phyloP scores from a whole-genome alignment of 2,113 vertebrate genomes.

The Catagonus wagneri region DNA sequence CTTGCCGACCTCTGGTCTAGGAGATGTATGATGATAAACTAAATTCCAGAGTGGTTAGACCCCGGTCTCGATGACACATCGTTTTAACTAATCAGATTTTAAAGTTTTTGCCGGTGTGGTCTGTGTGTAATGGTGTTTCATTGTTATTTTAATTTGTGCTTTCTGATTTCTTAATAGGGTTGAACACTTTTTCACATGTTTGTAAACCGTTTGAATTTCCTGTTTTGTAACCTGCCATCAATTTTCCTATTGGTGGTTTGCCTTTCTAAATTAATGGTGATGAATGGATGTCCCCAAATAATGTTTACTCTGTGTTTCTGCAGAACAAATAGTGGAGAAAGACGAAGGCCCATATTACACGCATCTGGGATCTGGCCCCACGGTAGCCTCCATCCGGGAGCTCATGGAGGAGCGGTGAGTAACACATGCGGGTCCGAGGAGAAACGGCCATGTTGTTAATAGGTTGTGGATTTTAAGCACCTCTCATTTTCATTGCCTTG shows the following conservation, averaged over 20 bases:
- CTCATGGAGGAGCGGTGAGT: conserved; percentile 95
- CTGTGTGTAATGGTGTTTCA: not conserved
- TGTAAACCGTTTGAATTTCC: conserved; percentile 11
- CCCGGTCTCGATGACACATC: not conserved
- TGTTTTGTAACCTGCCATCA: conserved; percentile 43
- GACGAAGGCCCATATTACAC: conserved; percentile 99
- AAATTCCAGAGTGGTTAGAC: not conserved
- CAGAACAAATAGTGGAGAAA: conserved; percentile 97
- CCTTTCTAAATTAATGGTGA: conserved; percentile 49
- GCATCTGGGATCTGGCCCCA: conserved; percentile 97
- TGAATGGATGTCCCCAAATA: conserved; percentile 61
- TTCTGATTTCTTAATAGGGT: conserved; percentile 41
- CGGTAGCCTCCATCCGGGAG: conserved; percentile 94
- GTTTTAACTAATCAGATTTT: not conserved
- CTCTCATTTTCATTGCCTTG: not conserved
- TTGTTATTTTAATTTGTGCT: conserved; percentile 27
- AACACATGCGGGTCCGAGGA: not conserved
- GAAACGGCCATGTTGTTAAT: not conserved
- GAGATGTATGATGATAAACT: not conserved
- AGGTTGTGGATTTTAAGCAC: not conserved
- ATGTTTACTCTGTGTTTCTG: conserved; percentile 71
- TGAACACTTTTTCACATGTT: not conserved
- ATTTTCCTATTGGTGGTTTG: conserved; percentile 25
- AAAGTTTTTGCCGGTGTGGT: not conserved
- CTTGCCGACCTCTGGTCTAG: not conserved